Evolutionary conservation across 2,888 invertebrate species (phyloP).

Genomic region (Rotaria macrura): DNA sequence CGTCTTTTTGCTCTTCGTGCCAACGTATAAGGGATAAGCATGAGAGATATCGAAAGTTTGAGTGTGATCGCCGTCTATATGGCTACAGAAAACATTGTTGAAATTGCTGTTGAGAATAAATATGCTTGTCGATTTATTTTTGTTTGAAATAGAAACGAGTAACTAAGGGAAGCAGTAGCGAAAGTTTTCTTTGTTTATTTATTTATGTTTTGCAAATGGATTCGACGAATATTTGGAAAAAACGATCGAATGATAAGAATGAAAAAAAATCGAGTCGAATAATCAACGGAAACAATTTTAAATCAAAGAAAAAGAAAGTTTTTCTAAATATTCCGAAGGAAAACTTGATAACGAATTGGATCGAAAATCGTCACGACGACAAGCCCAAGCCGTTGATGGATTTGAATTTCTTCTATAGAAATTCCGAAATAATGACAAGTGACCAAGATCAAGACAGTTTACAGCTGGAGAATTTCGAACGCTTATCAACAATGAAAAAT

Average conservation of each 20-base stretch:
- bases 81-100: no score
- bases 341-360: background rate
- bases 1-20: no score
- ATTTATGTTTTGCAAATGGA: background rate
- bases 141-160: background rate
- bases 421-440: background rate
- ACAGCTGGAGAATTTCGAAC: background rate
- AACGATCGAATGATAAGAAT: background rate
- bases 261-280: background rate
- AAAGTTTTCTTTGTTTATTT: background rate
- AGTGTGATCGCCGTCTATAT: no score
- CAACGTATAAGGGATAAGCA: no score
- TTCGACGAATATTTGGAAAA: background rate
- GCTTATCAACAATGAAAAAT: conserved; percentile 35
- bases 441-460: background rate
- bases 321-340: background rate
- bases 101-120: no score
- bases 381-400: background rate
- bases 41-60: no score
- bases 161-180: background rate
- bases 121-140: background rate
- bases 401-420: background rate
- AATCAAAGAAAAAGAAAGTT: background rate
- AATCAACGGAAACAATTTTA: background rate
- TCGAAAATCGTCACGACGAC: background rate